Evolutionary conservation across 2,113 vertebrate genomes (phyloP).

Genomic region (Erythrocercus mccallii): DNA sequence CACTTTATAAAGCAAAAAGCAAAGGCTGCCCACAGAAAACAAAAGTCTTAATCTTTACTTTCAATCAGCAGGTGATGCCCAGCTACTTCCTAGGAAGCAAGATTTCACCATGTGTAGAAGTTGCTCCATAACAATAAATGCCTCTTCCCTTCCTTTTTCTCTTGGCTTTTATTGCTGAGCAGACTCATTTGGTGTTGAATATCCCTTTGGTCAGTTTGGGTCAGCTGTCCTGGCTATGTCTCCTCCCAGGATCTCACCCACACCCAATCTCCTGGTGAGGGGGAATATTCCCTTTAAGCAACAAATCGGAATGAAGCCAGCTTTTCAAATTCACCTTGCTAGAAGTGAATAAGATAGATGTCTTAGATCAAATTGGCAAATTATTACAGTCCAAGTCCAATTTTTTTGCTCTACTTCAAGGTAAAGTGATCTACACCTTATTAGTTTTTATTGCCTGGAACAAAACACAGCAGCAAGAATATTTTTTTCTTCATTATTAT

Average conservation of each 20-base stretch:
- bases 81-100: background rate
- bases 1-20: background rate
- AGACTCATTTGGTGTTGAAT: background rate
- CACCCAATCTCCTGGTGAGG: background rate
- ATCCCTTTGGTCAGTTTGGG: background rate
- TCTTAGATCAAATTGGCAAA: background rate
- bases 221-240: background rate
- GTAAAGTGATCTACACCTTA: background rate
- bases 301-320: background rate
- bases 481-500: background rate
- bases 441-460: background rate
- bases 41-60: background rate
- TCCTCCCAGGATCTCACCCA: background rate
- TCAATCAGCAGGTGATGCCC: background rate
- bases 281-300: background rate
- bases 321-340: background rate
- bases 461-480: background rate
- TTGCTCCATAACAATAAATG: background rate
- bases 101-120: background rate
- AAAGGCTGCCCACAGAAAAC: background rate
- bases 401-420: slow-evolving; percentile 22
- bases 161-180: background rate
- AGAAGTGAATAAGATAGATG: background rate
- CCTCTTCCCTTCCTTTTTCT: background rate
- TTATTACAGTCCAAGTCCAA: background rate